Base-by-base conservation (phyloP, 2,888 invertebrate genomes). In the Orthonychiurus folsomi region DNA sequence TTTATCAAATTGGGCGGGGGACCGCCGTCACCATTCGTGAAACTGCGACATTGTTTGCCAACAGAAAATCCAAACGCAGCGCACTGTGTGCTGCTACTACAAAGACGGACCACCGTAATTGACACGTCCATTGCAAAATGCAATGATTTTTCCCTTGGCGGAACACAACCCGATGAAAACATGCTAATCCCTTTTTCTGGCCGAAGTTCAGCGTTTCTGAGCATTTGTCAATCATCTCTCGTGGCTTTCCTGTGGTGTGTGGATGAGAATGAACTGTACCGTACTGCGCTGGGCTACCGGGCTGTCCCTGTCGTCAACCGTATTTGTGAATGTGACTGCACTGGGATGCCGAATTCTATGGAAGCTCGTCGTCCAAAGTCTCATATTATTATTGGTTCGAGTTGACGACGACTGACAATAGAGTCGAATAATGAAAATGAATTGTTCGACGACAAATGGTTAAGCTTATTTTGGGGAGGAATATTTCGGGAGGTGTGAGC, bases 191-290 rank as follows among this genome's bases (percentile, higher is more conserved):
- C n/a, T 52, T 52, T n/a, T 15, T 15, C 37, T 37, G 37, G 12
- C 24, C 9, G 55, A 20, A 48, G n/a, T n/a, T n/a, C n/a, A n/a
- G n/a, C n/a, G n/a, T n/a, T n/a, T n/a, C n/a, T n/a, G n/a, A n/a
- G n/a, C n/a, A n/a, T n/a, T 53, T 64, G 64, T 64, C 64, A 64
- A 64, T 64, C 64, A 64, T 48, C 25, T 25, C n/a, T 21, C n/a
- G n/a, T n/a, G n/a, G n/a, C n/a, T n/a, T n/a, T n/a, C n/a, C n/a
- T n/a, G n/a, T n/a, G n/a, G n/a, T n/a, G n/a, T n/a, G n/a, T n/a
- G n/a, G n/a, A n/a, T n/a, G n/a, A n/a, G n/a, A n/a, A n/a, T n/a
- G n/a, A n/a, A n/a, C n/a, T n/a, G n/a, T n/a, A n/a, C n/a, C n/a
- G n/a, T n/a, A n/a, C n/a, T n/a, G n/a, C n/a, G n/a, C n/a, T n/a